Conservation (phyloP, 2,797 vertebrate species). For the Rhinella marina region DNA sequence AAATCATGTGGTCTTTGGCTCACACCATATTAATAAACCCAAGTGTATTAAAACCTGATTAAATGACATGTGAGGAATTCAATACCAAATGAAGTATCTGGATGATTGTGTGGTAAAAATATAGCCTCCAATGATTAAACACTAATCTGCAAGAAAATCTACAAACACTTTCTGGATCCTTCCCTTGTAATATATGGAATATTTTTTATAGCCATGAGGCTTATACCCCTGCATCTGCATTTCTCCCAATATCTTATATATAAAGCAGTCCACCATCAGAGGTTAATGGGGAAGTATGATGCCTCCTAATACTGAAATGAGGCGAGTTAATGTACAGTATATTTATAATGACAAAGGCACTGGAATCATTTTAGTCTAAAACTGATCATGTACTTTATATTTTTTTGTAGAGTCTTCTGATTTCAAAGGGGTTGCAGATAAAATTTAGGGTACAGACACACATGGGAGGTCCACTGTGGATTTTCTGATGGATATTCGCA, state of each 20-base stretch:
- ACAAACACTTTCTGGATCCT: slow-evolving; percentile 72
- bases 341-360: slow-evolving; percentile 11
- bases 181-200: slow-evolving; percentile 66
- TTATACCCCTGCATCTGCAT: slow-evolving; percentile 73
- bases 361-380: not conserved
- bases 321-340: not conserved
- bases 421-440: not conserved
- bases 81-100: slow-evolving; percentile 78
- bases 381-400: not conserved
- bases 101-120: slow-evolving; percentile 76
- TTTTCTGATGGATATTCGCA: no score
- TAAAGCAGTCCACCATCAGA: slow-evolving; percentile 38
- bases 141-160: slow-evolving; percentile 74
- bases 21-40: slow-evolving; percentile 75
- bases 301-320: not conserved
- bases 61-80: slow-evolving; percentile 76
- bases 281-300: slow-evolving; percentile 47
- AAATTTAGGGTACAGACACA: not conserved
- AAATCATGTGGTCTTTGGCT: slow-evolving; percentile 72
- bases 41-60: slow-evolving; percentile 75
- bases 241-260: slow-evolving; percentile 67
- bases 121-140: slow-evolving; percentile 72
- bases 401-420: not conserved
- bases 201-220: slow-evolving; percentile 73
- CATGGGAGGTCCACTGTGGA: no score